Conservation (phyloP, 2,113 vertebrate genomes). For the Urocitellus parryii region DNA sequence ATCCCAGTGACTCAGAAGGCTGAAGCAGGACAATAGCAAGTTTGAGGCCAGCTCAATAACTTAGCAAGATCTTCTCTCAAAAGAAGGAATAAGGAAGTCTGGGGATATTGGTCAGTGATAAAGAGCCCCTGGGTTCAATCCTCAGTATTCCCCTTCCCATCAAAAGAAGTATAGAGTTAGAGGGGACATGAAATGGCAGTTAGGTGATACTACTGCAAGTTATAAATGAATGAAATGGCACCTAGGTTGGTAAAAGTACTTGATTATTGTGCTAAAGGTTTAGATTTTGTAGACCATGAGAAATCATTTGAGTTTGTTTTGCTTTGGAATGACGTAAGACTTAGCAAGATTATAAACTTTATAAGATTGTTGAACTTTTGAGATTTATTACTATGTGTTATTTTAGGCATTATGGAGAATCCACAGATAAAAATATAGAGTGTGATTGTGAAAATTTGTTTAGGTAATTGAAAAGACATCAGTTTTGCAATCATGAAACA, state of each 20-base stretch:
- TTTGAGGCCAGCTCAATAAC: too few relatives aligned
- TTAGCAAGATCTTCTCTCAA: too few relatives aligned
- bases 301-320: not conserved
- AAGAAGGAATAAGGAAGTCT: too few relatives aligned
- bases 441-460: not conserved
- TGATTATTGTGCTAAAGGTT: not conserved
- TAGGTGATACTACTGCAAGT: conserved; percentile 12
- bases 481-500: not conserved
- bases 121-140: too few relatives aligned
- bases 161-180: not conserved
- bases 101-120: too few relatives aligned
- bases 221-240: not conserved
- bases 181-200: not conserved
- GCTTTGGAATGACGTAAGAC: not conserved
- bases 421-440: not conserved
- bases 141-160: too few relatives aligned
- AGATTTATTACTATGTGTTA: conserved; percentile 17
- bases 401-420: not conserved
- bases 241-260: not conserved
- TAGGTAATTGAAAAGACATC: conserved; percentile 18
- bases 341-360: not conserved
- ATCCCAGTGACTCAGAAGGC: too few relatives aligned
- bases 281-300: not conserved
- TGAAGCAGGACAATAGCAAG: too few relatives aligned
- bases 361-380: not conserved